Percentiles rank a stretch among this genome's conserved stretches.
These are phyloP conservation scores for Drosophila imparisetae DNA, from an alignment of 2,888 invertebrate species.

Conservation along the genomic window DNA sequence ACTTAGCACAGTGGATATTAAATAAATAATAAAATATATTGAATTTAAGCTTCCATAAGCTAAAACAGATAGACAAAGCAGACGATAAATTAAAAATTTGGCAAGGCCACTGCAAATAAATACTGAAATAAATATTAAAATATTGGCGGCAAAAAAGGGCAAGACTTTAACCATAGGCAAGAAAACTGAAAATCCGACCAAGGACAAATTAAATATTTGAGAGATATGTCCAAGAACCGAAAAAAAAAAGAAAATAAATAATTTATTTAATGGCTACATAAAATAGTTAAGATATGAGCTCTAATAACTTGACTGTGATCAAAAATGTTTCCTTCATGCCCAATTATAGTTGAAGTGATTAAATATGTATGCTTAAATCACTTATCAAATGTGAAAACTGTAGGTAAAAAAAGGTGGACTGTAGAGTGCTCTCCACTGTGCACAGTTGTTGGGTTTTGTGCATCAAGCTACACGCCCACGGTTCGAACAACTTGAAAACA, in stretches of 20 bases:
- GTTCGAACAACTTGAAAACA: constrained; percentile 62
- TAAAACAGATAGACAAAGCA: not conserved
- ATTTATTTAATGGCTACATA: not conserved
- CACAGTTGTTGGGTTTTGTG: constrained; percentile 35
- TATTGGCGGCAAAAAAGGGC: not conserved
- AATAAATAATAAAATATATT: not conserved
- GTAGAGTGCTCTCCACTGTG: constrained; percentile 36
- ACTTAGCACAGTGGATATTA: constrained; percentile 38
- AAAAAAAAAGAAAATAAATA: not conserved
- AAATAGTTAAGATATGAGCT: not conserved
- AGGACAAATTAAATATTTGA: not conserved
- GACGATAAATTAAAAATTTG: not conserved
- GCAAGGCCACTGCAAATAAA: not conserved
- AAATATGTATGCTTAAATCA: constrained; percentile 1
- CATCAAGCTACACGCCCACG: constrained; percentile 30
- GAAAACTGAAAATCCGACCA: not conserved
- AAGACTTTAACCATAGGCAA: not conserved
- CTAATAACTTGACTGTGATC: not conserved
- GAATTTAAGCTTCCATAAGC: not conserved
- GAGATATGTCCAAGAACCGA: not conserved
- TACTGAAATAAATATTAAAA: not conserved
- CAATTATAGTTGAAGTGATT: not conserved
- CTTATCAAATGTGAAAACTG: not conserved
- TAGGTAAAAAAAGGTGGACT: not conserved
- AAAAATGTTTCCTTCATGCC: not conserved